Evolutionary conservation across 2,113 vertebrate genomes (phyloP), one percentile per base, ranked within the genome.

Genomic region (Heterochromis multidens): DNA sequence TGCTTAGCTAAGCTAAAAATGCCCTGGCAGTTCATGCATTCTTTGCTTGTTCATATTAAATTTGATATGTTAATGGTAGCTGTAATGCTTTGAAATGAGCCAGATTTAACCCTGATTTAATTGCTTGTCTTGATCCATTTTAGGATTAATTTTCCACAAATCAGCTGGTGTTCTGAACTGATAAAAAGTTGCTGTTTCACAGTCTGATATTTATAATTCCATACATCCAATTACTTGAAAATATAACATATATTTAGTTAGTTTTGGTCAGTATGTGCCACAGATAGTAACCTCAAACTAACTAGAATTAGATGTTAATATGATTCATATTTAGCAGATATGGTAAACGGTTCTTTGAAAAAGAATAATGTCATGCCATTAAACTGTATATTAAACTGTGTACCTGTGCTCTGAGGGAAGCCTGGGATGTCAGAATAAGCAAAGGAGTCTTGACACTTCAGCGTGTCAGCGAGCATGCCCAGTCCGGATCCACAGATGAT

Each of bases 351-450:
- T 9, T 29, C 62, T 65, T 65, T 40, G 40, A 65, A 40, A 65
- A 21, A 23, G 33, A 63, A 29, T 63, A 61, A 62, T 35, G 1
- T 17, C n/a, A n/a, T n/a, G n/a, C n/a, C 5, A 52, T 52, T 72
- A 12, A 52, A 25, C 67, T 31, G 27, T 52, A 49, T 29, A 21
- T 58, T 4, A n/a, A n/a, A n/a, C 1, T 17, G 4, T 11, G 21
- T 85, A 97, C 97, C 97, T 88, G 97, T 97, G 93, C 96, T 97
- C 76, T 96, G 94, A 14, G 96, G 96, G 85, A 97, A 97, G 10
- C 96, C 95, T 1, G 96, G 97, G n/a, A 97, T 96, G 78, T 97
- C 95, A 4, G 92, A 61, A 52, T 97, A 97, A 17, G 89, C 84
- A 54, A 97, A 97, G 49, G 91, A 90, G 27, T 97, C 93, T 61